These are phyloP conservation scores for Mola mola DNA, from an alignment of 2,113 vertebrate genomes.

Conservation along the genomic window DNA sequence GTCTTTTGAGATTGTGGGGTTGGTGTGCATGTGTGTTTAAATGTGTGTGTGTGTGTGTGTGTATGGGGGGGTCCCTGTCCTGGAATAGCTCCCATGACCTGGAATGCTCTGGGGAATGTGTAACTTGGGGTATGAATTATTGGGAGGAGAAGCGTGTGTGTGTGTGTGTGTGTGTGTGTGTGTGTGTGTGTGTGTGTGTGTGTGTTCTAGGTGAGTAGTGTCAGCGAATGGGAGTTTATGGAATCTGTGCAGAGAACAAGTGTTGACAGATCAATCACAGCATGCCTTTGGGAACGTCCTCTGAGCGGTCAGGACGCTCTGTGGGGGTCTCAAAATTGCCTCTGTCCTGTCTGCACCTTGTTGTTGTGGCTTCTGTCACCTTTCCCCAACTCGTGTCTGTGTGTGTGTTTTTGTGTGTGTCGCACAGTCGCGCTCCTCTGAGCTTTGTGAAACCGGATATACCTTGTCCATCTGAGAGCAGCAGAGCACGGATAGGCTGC, in stretches of 20 bases:
- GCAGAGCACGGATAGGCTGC: constrained; percentile 70
- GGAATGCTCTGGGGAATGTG: constrained; percentile 77
- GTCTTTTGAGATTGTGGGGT: too few species aligned
- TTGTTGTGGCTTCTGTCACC: constrained; percentile 63
- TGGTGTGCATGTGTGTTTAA: constrained; percentile 15
- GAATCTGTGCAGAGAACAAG: constrained; percentile 61
- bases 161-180: constrained; percentile 17
- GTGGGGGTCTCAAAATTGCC: constrained; percentile 36
- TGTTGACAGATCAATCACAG: constrained; percentile 67
- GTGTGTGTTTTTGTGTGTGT: constrained; percentile 1
- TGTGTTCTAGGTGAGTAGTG: constrained; percentile 22
- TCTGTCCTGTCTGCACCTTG: constrained; percentile 75
- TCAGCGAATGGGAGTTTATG: constrained; percentile 49
- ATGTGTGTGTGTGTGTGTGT: constrained; percentile 27
- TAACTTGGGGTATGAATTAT: constrained; percentile 47
- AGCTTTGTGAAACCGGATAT: constrained; percentile 78
- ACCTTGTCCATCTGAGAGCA: constrained; percentile 68
- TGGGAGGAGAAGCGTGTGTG: constrained; percentile 27
- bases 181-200: constrained; percentile 31
- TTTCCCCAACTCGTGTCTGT: constrained; percentile 26
- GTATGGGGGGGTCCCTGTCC: constrained; percentile 54
- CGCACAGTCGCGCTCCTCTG: constrained; percentile 15
- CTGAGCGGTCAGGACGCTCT: constrained; percentile 53
- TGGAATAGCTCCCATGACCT: constrained; percentile 80
- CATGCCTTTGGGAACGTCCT: constrained; percentile 56